phyloP scores from a whole-genome alignment of 2,888 invertebrate species.

The Mallateleia sp. region DNA sequence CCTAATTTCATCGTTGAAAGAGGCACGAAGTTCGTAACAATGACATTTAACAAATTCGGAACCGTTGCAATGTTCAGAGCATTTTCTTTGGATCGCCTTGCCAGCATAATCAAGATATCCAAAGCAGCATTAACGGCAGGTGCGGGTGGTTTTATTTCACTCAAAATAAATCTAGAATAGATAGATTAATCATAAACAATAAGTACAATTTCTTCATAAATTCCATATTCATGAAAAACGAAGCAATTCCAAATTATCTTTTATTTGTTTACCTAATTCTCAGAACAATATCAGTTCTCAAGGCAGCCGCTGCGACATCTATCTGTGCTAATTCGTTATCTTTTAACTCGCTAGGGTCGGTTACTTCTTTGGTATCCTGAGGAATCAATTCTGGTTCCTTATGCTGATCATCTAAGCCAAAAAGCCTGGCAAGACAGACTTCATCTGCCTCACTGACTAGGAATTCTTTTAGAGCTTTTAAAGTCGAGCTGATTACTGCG shows the following conservation, averaged over 20 bases:
- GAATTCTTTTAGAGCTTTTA: conserved; percentile 94
- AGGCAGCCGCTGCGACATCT: conserved; percentile 94
- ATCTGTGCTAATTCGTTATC: conserved; percentile 96
- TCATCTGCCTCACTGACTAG: conserved; percentile 95
- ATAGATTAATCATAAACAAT: too few species aligned
- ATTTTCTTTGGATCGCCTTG: conserved; percentile 94
- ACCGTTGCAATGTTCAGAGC: conserved; percentile 92
- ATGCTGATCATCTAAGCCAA: conserved; percentile 90
- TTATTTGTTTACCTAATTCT: conserved; percentile 91
- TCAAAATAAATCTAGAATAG: conserved; percentile 93
- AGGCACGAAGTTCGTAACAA: conserved; percentile 92
- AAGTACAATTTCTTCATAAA: too few species aligned
- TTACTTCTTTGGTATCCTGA: conserved; percentile 87
- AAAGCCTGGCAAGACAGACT: conserved; percentile 92
- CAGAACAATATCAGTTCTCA: conserved; percentile 94
- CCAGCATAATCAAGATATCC: conserved; percentile 94
- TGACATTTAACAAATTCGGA: conserved; percentile 92
- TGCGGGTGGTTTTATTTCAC: conserved; percentile 92
- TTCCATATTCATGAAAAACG: neutral
- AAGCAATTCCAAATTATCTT: neutral
- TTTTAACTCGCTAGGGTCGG: conserved; percentile 93
- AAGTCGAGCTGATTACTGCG: conserved; percentile 93
- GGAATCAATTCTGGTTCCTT: conserved; percentile 85
- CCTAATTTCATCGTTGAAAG: conserved; percentile 83
- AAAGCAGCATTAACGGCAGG: conserved; percentile 94